Base-by-base conservation (phyloP, 1,140 invertebrate genomes). In the Uloborus diversus region DNA sequence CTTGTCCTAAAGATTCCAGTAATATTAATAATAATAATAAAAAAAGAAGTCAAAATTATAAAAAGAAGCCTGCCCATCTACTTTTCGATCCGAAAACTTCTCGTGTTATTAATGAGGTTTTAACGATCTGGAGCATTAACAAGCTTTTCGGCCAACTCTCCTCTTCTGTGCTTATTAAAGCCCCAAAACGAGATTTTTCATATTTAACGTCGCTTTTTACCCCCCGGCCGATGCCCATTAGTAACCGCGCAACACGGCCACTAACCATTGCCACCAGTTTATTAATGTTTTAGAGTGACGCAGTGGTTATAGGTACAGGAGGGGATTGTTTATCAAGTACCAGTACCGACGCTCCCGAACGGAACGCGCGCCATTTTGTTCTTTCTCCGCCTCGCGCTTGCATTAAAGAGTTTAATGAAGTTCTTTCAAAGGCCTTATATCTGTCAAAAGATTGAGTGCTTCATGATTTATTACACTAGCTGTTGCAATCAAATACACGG, bases 61-160 rank as follows among this genome's bases (percentile, higher is more conserved):
- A 53, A 68, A 68, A 35, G 25, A 57, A 57, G 17, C n/a, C 11
- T 11, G 53, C 27, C 28, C 20, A 70, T 27, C 53, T 28, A 70
- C n/a, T 42, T 64, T 75, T 62, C 71, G 71, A 75, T 75, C 57
- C 59, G 33, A 33, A 25, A 27, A 78, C 30, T 47, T 64, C 28
- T 78, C 62, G 47, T 78, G 62, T 78, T 78, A 78, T 78, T 78
- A 78, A 78, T 78, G 73, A 78, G 73, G 61, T 78, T 78, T 78
- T 78, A 78, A 78, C 73, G 73, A 78, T 65, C 73, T 23, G 49
- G 61, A 37, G 57, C 73, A 78, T 78, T 78, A 78, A 78, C 73
- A 78, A 66, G 61, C 73, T 30, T 70, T 33, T 57, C 51, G 7
- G 30, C 47, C 5, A n/a, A 51, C 32, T 51, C 53, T 20, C 9